Base-by-base conservation (phyloP, 30 jellyfish, hydroid and myxozoan species). In the Morbakka virulenta region DNA sequence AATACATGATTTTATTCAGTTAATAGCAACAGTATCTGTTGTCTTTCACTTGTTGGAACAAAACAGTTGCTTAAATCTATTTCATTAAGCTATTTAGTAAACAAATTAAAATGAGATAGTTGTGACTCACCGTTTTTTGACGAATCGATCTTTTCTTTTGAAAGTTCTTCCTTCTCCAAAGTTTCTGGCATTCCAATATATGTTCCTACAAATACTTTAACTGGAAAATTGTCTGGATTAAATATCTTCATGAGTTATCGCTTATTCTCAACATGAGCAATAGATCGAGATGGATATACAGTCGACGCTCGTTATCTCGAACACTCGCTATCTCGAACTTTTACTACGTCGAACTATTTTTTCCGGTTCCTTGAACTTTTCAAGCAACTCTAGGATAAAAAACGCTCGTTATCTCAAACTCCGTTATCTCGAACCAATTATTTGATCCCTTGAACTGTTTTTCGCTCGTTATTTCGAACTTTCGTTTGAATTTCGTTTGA, bases 161-260 rank as follows among this genome's bases (percentile, higher is more conserved):
- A 0, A 28, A 35, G 1, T 4, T 28, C 20, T 1, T 35, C 25
- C 67, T 51, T 30, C 17, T 75, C 77, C 41, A 75, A 3, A 1
- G 2, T 30, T 75, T 52, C 77, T 17, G 86, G 77, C 86, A 75
- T 75, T 20, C 86, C 86, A 3, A 75, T 77, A 25, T 77, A 75
- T 13, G 86, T 75, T 3, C 77, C 86, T 75, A 77, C 35, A 75
- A 52, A 53, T n/a, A 75, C 72, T 61, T 32, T 75, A 11, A 53
- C 73, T 73, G 83, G 83, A 49, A 41, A 71, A 25, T 4, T 4
- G 28, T 71, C 51, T 6, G 83, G 62, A 2, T 71, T 71, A 35
- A 31, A 24, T 30, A 71, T 71, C 35, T 23, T 71, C 14, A 71
- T 29, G n/a, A 71, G 83, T 0, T 47, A 1, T 27, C 0, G 31